Evolutionary conservation across 1,140 invertebrate genomes (phyloP), one percentile per base, ranked within the genome.

Genomic region (Drosophila ananassae): DNA sequence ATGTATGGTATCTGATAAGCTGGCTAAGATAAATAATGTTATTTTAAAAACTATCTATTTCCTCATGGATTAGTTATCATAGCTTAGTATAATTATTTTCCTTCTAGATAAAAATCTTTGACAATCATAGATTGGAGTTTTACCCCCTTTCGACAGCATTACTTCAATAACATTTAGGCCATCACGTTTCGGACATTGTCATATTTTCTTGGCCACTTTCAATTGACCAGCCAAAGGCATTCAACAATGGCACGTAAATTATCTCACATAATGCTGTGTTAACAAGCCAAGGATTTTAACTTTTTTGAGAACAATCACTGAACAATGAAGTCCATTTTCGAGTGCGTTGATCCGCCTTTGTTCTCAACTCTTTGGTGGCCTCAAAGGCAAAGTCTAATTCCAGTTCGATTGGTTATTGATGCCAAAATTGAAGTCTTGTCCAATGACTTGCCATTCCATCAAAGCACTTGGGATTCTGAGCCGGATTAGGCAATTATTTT

Each of bases 181-280:
- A 87, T 87, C 82, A 87, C 82, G 82, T 76, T 75, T 82, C 46
- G 17, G 10, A 30, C 30, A 47, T 59, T 73, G 51, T 56, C 66
- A 69, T 56, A 68, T 69, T 68, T 68, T 24, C 12, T 17, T 21
- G 32, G 25, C 56, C 62, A 51, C 54, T 62, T 44, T 68, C 76
- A 77, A 77, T 71, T 69, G 81, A 25, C 47, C 77, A 73, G 63
- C 60, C 10, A 47, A 37, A 41, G 34, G 41, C 21, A 12, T 39
- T 37, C 56, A 60, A 83, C 80, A 87, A 87, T 79, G 83, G 83
- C 78, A 75, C 73, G 78, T 79, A 89, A 87, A 89, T 87, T 89
- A 85, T 63, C 28, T 51, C 13, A 51, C 72, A 79, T 79, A 72
- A 79, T 79, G 56, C 9, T 41, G 13, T 54, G 13, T 46, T 66